These are phyloP conservation scores for Bellardia bayeri DNA, from an alignment of 2,888 invertebrate species.

Conservation along the genomic window DNA sequence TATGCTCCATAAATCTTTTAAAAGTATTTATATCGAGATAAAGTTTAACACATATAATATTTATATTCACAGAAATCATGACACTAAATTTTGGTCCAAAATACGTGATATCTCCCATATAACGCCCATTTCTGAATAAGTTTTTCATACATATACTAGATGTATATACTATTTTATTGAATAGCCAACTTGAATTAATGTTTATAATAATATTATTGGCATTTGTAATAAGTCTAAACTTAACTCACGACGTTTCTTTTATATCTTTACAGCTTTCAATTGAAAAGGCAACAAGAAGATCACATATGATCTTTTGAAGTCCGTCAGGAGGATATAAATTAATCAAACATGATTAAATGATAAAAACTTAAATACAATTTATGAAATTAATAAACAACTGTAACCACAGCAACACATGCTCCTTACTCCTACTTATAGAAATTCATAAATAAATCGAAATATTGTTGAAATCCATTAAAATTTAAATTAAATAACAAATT, in stretches of 20 bases:
- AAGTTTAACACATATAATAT: too few species aligned
- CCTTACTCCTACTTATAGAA: neutral
- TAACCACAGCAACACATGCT: neutral
- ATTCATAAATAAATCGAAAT: neutral
- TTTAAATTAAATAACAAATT: neutral
- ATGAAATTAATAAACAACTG: slow-evolving; percentile 3
- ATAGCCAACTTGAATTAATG: too few species aligned
- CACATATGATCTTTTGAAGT: neutral
- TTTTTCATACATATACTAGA: too few species aligned
- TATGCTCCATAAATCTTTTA: too few species aligned
- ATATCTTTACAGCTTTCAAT: slow-evolving; percentile 6
- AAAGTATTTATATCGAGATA: too few species aligned
- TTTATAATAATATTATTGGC: too few species aligned
- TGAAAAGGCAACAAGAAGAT: neutral
- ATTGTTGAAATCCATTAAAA: slow-evolving; percentile 8
- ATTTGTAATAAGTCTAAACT: neutral
- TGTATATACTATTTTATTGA: too few species aligned
- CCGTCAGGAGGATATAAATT: neutral
- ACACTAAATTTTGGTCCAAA: too few species aligned
- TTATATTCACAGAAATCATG: too few species aligned
- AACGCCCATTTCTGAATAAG: too few species aligned
- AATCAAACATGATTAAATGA: slow-evolving; percentile 4
- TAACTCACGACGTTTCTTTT: neutral
- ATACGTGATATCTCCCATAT: too few species aligned
- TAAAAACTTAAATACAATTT: neutral